Evolutionary conservation across 2,113 vertebrate species (phyloP).

Genomic region (Takifugu flavidus): DNA sequence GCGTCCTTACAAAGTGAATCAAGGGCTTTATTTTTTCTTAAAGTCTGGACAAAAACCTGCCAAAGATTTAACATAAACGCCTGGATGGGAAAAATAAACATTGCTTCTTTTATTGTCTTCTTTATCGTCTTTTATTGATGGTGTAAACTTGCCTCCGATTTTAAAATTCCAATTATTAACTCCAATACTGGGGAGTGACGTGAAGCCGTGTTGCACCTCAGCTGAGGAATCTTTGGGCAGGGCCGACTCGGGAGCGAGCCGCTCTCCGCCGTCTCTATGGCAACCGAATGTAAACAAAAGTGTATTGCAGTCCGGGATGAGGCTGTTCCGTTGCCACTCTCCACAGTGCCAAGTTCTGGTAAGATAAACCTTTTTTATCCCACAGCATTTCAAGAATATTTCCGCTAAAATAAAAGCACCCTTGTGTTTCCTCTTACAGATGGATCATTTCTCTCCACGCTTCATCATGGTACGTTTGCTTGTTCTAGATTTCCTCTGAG

Average conservation of each 20-base stretch:
- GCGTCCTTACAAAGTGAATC: constrained; percentile 42
- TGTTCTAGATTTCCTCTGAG: neutral
- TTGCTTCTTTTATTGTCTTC: too few relatives aligned
- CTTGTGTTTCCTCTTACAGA: constrained; percentile 19
- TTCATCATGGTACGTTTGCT: constrained; percentile 26
- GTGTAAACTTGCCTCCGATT: too few relatives aligned
- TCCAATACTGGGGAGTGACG: too few relatives aligned
- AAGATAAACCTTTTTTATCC: constrained; percentile 8
- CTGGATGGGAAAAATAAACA: constrained; percentile 22
- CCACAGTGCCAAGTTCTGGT: constrained; percentile 47
- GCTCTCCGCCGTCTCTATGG: constrained; percentile 36
- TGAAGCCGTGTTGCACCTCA: neutral
- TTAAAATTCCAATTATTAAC: too few relatives aligned
- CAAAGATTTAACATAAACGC: constrained; percentile 42
- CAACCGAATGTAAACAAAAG: constrained; percentile 54
- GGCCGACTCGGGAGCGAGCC: neutral
- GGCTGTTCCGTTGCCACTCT: constrained; percentile 23
- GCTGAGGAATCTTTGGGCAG: constrained; percentile 12
- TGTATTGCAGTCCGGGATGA: constrained; percentile 19
- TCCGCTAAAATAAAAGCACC: neutral
- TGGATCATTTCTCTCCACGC: constrained; percentile 7
- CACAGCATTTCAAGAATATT: neutral
- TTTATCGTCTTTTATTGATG: neutral
- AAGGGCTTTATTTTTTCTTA: constrained; percentile 45
- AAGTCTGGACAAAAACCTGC: constrained; percentile 18